Conservation (phyloP, 2,113 vertebrate genomes). For the Dipodomys merriami region DNA sequence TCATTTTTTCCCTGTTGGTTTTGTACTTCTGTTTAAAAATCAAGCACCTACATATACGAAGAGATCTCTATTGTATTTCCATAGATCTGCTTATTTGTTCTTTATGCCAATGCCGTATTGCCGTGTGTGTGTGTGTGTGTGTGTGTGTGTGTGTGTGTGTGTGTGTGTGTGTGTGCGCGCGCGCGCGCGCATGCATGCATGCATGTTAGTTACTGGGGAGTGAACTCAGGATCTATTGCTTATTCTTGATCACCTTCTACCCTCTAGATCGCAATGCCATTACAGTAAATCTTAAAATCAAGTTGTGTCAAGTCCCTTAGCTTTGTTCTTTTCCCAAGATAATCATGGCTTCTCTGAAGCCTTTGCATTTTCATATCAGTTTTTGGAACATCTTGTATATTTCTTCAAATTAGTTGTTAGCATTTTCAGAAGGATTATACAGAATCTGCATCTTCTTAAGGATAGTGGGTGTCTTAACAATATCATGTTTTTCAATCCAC, state of each 20-base stretch:
- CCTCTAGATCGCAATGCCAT: background rate
- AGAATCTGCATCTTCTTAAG: background rate
- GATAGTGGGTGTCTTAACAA: background rate
- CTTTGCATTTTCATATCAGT: background rate
- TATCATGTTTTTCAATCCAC: background rate
- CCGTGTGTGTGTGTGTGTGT: background rate
- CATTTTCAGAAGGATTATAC: background rate
- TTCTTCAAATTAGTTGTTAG: background rate
- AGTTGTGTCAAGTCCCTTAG: background rate
- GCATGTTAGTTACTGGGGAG: no score
- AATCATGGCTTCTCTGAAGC: background rate
- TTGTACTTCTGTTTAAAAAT: background rate
- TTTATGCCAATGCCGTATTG: background rate
- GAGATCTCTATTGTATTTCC: background rate
- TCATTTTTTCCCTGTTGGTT: background rate
- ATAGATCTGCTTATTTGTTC: background rate
- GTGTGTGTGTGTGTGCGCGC: background rate
- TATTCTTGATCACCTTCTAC: no score
- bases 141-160: background rate
- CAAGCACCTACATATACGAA: background rate
- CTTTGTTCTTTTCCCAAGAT: background rate
- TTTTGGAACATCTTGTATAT: background rate
- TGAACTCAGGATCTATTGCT: no score
- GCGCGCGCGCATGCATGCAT: background rate
- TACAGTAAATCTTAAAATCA: slow-evolving; percentile 3